A percentile compares a stretch with the other conserved stretches of the same genome.
Evolutionary conservation across 2,797 vertebrate species (phyloP).

Genomic region (Pipistrellus pipistrellus): DNA sequence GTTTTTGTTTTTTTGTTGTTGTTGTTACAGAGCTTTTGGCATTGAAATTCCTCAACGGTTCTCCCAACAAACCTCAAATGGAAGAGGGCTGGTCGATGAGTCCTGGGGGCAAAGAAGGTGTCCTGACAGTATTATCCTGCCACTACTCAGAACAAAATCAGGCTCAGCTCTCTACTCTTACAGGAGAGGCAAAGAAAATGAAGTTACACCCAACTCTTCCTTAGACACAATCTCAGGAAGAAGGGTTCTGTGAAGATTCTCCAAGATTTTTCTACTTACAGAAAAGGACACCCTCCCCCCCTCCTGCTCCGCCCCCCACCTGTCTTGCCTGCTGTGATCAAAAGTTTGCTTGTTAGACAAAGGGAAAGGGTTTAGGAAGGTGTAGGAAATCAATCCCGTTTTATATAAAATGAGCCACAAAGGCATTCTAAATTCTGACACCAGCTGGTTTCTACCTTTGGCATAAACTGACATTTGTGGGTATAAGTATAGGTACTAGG

Average conservation of each 20-base stretch:
- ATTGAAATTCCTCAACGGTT: conserved; percentile 29
- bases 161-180: not conserved
- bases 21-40: not conserved
- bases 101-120: not conserved
- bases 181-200: not conserved
- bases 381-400: conserved; percentile 35
- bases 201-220: conserved; percentile 31
- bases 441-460: conserved; percentile 82
- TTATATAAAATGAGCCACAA: not conserved
- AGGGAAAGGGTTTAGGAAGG: not conserved
- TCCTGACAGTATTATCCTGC: not conserved
- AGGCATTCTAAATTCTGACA: conserved; percentile 76
- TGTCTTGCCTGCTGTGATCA: conserved; percentile 47
- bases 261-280: conserved; percentile 5
- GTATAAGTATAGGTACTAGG: conserved; percentile 72
- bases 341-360: conserved; percentile 62
- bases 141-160: conserved; percentile 2
- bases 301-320: not conserved
- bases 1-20: not conserved
- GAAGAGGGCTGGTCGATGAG: not conserved
- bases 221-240: not conserved
- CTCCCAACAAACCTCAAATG: conserved; percentile 22
- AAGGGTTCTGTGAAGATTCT: conserved; percentile 44
- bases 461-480: conserved; percentile 82
- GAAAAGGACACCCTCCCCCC: not conserved